Conservation (phyloP, 2,113 vertebrate species). For the Tachycineta bicolor region DNA sequence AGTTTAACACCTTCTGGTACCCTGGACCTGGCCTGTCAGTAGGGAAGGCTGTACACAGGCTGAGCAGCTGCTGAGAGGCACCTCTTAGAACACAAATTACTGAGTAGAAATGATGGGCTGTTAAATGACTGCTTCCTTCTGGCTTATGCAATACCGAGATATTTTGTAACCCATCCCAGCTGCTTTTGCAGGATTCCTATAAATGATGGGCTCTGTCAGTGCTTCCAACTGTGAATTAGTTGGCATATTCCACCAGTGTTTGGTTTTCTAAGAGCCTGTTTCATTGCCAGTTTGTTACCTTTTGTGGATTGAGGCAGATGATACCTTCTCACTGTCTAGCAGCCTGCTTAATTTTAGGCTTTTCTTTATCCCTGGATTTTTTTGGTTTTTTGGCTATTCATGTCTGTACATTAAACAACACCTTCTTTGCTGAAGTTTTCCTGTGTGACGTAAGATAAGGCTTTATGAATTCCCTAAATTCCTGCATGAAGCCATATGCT, state of each 20-base stretch:
- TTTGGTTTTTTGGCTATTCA: not conserved
- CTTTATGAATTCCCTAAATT: not conserved
- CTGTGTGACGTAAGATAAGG: not conserved
- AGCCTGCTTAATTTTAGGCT: not conserved
- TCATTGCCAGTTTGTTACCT: not conserved
- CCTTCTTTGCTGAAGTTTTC: not conserved
- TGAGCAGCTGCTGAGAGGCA: not conserved
- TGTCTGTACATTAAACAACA: not conserved
- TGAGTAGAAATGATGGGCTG: not conserved
- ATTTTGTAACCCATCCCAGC: not conserved
- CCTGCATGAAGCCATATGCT: not conserved
- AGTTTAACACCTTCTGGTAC: not conserved
- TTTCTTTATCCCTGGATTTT: not conserved
- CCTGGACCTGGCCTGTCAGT: not conserved
- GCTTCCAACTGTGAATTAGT: not conserved
- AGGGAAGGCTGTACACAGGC: not conserved
- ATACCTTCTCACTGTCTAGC: not conserved
- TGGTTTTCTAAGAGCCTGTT: not conserved
- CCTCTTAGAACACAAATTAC: not conserved
- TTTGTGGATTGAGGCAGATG: not conserved
- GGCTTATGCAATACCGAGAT: not conserved
- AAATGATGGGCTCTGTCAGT: not conserved
- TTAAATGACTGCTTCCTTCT: not conserved
- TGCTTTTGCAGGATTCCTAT: not conserved
- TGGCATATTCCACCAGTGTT: not conserved